Conservation (phyloP, 2,797 vertebrate species). For the Pyrocephalus nanus region DNA sequence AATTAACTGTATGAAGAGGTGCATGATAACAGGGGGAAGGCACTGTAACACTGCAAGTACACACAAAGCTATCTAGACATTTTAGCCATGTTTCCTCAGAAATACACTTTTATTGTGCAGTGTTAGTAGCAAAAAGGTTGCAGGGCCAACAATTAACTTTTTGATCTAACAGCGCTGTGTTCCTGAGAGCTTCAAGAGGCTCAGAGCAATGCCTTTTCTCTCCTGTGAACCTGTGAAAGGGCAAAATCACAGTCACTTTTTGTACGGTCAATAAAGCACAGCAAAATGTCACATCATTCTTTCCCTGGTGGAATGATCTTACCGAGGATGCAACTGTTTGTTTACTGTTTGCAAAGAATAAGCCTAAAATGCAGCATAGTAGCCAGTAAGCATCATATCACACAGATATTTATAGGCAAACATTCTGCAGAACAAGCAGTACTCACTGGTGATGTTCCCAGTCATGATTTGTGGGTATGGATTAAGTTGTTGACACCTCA, state of each 20-base stretch:
- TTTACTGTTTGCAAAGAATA: background rate
- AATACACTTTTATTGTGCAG: background rate
- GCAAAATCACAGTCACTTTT: background rate
- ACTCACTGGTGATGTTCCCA: background rate
- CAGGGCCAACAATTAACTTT: slow-evolving; percentile 51
- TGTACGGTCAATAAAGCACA: background rate
- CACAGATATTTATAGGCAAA: background rate
- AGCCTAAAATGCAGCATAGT: background rate
- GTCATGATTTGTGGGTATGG: background rate
- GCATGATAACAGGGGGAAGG: background rate
- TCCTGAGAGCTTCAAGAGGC: slow-evolving; percentile 33
- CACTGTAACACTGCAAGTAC: background rate
- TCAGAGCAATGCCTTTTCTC: slow-evolving; percentile 39
- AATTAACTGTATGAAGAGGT: slow-evolving; percentile 47
- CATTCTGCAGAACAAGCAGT: background rate
- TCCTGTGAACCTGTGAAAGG: slow-evolving; percentile 20
- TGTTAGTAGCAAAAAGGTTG: background rate
- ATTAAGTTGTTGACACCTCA: background rate
- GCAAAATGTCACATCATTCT: background rate
- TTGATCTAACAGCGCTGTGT: slow-evolving; percentile 18
- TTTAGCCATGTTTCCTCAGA: background rate
- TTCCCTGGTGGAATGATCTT: background rate
- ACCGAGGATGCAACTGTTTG: background rate
- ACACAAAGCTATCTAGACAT: background rate
- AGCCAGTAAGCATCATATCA: background rate